These are phyloP conservation scores for Drosophila neoperkinsi DNA, from an alignment of 2,888 invertebrate genomes.

Conservation along the genomic window DNA sequence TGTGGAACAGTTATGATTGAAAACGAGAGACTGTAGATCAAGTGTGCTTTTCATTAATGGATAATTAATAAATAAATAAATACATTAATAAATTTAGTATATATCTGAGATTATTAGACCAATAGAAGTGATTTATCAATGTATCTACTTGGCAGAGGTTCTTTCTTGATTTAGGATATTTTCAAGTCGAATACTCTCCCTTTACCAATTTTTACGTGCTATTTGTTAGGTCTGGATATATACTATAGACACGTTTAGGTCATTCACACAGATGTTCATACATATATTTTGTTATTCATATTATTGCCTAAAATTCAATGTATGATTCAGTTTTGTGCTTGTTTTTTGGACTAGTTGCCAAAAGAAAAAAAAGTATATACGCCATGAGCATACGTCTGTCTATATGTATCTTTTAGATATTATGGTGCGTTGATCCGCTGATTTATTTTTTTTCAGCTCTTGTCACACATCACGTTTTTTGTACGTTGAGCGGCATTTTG, in stretches of 20 bases:
- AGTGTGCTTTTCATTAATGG: background rate
- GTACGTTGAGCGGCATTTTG: constrained; percentile 48
- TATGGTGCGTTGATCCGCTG: constrained; percentile 41
- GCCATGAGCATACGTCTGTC: background rate
- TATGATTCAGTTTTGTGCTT: constrained; percentile 17
- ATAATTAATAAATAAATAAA: background rate
- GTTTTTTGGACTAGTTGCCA: constrained; percentile 9
- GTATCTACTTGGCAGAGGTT: background rate
- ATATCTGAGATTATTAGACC: background rate
- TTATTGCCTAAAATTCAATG: background rate
- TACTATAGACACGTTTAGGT: background rate
- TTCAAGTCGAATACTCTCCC: background rate
- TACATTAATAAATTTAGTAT: background rate
- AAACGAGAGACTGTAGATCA: background rate
- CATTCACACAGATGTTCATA: constrained; percentile 10
- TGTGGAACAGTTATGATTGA: background rate
- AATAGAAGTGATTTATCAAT: background rate
- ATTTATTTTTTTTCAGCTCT: constrained; percentile 17
- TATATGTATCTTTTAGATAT: constrained; percentile 25
- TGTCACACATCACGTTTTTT: constrained; percentile 46
- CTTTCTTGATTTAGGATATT: background rate
- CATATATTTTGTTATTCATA: background rate
- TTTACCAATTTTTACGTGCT: background rate
- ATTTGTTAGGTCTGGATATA: constrained; percentile 1
- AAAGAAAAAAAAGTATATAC: background rate